Conservation (phyloP, 2,888 invertebrate species). For the Drosophila colorata region DNA sequence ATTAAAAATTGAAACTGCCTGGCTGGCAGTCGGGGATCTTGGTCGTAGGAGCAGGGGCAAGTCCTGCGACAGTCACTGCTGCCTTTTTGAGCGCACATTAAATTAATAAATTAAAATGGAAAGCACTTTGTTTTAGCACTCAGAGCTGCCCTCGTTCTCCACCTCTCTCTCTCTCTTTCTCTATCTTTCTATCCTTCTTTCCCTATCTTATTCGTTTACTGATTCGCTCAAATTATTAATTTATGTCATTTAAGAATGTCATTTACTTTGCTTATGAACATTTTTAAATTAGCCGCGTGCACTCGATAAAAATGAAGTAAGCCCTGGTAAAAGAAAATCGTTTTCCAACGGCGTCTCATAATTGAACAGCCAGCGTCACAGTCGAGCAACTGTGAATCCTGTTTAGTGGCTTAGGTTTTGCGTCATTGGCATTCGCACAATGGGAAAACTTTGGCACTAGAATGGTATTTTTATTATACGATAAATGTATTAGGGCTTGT, state of each 20-base stretch:
- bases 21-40: slow-evolving; percentile 16
- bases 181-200: neutral
- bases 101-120: slow-evolving; percentile 81
- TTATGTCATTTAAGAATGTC: slow-evolving; percentile 73
- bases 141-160: slow-evolving; percentile 5
- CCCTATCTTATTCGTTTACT: slow-evolving; percentile 11
- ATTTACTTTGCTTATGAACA: slow-evolving; percentile 64
- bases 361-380: slow-evolving; percentile 29
- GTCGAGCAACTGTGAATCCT: slow-evolving; percentile 32
- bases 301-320: slow-evolving; percentile 40
- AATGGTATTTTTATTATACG: neutral
- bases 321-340: slow-evolving; percentile 40
- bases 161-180: neutral
- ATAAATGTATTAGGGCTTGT: neutral
- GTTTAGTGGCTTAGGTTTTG: slow-evolving; percentile 42
- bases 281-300: slow-evolving; percentile 68
- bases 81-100: slow-evolving; percentile 63
- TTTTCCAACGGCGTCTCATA: slow-evolving; percentile 45
- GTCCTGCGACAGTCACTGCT: slow-evolving; percentile 12
- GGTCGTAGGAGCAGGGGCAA: neutral
- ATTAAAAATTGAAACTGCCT: slow-evolving; percentile 75
- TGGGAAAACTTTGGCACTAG: slow-evolving; percentile 35
- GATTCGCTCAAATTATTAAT: slow-evolving; percentile 67
- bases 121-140: slow-evolving; percentile 79
- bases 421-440: slow-evolving; percentile 44